Base-by-base conservation (phyloP, 1,140 invertebrate species). In the Telenomus remus region DNA sequence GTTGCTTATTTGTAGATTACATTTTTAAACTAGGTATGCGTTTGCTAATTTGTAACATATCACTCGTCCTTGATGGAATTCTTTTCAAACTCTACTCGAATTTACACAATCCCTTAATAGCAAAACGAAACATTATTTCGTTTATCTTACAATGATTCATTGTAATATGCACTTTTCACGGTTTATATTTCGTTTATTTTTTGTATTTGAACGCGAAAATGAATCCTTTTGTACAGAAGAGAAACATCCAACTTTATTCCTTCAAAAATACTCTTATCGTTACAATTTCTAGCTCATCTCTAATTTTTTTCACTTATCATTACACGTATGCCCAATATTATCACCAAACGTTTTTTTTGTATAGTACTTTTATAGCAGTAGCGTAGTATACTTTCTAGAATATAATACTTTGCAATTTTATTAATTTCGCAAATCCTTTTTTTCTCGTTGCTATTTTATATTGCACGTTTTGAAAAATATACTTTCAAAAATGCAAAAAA, bases 251-350 rank as follows among this genome's bases (percentile, higher is more conserved):
- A 11, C 37, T 57, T 46, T 11, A 4, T 27, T 27, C 19, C 19
- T 27, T 49, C 9, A 72, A 72, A 65, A 60, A 73, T 73, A 73
- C 63, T 49, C 33, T 57, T 57, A 39, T 15, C 42, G 56, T 4
- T 63, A 65, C 44, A 65, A 27, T 27, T 27, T 27, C 19, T 27
- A 27, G 19, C 19, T 27, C n/a, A 47, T 7, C 13, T 14, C n/a
- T 42, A 59, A 48, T 60, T 65, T 49, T 42, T 44, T 60, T 10
- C n/a, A 50, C 53, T 54, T 72, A 72, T 71, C 51, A 71, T 71
- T 71, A 71, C 59, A 63, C 68, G 56, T 69, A 71, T 71, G 68
- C 68, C 68, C 68, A 71, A 71, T 63, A 57, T 71, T 71, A 71
- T 71, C 68, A 71, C 68, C 51, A 63, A 63, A 49, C n/a, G 46